Conservation (phyloP, 1,140 invertebrate species). For the Bombus turneri region DNA sequence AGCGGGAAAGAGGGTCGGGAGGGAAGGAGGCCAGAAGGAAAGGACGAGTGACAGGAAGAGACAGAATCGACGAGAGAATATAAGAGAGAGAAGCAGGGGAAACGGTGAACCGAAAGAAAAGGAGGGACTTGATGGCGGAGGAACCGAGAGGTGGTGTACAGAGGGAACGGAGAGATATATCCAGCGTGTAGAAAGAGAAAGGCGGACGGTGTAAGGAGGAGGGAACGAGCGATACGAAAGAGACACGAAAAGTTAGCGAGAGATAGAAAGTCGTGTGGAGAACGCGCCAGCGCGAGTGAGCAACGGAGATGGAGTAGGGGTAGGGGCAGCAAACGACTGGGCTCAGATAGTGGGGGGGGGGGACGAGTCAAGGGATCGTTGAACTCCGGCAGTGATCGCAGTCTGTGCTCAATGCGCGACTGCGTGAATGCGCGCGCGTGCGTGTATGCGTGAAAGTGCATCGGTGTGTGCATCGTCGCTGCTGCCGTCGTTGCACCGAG, state of each 20-base stretch:
- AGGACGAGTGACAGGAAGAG: conserved; percentile 48
- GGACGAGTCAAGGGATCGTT: conserved; percentile 69
- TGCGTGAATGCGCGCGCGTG: conserved; percentile 54
- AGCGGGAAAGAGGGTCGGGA: conserved; percentile 22
- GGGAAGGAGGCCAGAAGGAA: conserved; percentile 50
- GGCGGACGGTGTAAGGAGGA: conserved; percentile 35
- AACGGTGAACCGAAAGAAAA: conserved; percentile 33
- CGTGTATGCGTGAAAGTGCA: conserved; percentile 46
- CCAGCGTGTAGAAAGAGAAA: conserved; percentile 35
- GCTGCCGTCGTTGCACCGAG: not conserved
- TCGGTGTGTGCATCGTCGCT: conserved; percentile 30
- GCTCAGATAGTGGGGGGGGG: conserved; percentile 29
- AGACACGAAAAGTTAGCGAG: conserved; percentile 18
- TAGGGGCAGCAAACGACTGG: not conserved
- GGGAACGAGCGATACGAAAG: conserved; percentile 2
- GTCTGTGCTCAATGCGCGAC: conserved; percentile 61
- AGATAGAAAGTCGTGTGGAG: conserved; percentile 11
- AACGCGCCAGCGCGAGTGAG: conserved; percentile 13
- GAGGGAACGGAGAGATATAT: conserved; percentile 20
- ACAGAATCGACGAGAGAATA: conserved; percentile 28
- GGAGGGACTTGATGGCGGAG: not conserved
- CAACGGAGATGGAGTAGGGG: not conserved
- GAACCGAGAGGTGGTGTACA: conserved; percentile 14
- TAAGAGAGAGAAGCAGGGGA: not conserved
- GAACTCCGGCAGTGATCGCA: conserved; percentile 66